Evolutionary conservation across 92 coral and sea anemone genomes (phyloP).

Genomic region (Chrysogorgia sp.): DNA sequence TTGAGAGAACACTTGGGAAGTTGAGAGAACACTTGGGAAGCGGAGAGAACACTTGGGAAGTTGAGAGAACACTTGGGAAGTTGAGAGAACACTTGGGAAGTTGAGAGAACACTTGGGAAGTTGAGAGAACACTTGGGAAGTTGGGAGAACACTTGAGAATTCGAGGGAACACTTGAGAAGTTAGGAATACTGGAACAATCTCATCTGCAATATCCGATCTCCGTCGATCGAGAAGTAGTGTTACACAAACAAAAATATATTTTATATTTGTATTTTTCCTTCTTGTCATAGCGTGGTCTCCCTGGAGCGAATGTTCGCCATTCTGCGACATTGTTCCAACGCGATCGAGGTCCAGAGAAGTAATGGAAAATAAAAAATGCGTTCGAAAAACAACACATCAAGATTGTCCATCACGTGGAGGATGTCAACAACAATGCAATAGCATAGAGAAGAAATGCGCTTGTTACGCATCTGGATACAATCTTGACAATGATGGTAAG

Average conservation of each 20-base stretch:
- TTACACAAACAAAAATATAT: not conserved
- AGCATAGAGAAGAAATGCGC: constrained; percentile 58
- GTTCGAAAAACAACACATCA: constrained; percentile 19
- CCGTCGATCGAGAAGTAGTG: no score
- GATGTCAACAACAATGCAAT: constrained; percentile 65
- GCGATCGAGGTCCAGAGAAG: constrained; percentile 26
- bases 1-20: no score
- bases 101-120: no score
- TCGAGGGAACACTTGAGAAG: no score
- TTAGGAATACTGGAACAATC: no score
- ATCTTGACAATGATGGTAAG: constrained; percentile 11
- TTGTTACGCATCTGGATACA: constrained; percentile 65
- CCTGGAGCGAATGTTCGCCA: constrained; percentile 67
- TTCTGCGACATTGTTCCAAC: constrained; percentile 49
- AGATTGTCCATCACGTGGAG: constrained; percentile 60
- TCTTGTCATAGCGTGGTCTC: constrained; percentile 61
- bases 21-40: no score
- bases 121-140: no score
- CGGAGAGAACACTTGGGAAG: no score
- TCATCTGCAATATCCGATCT: no score
- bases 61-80: no score
- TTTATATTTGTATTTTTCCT: not conserved
- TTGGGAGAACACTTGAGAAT: no score
- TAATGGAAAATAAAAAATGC: constrained; percentile 51
- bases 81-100: no score